Conservation (phyloP, 2,888 invertebrate genomes). For the Ctenicera cuprea region DNA sequence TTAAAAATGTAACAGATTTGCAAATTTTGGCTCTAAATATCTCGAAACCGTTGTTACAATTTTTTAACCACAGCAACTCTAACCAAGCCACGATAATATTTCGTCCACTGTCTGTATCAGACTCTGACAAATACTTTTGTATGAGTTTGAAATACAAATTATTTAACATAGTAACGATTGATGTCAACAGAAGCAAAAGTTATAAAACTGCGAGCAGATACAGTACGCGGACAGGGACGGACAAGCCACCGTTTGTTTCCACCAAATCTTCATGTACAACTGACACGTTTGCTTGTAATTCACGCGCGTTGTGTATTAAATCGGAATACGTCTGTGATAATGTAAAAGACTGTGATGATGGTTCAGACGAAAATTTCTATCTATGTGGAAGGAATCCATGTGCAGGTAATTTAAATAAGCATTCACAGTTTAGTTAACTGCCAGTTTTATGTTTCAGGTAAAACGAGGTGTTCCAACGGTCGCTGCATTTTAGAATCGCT, state of each 20-base stretch:
- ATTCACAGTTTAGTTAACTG: neutral
- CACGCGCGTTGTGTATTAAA: neutral
- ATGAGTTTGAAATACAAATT: conserved; percentile 17
- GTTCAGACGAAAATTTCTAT: conserved; percentile 16
- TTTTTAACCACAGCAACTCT: neutral
- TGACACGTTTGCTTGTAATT: neutral
- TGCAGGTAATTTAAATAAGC: neutral
- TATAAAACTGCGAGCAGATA: neutral
- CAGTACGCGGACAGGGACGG: neutral
- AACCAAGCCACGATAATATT: neutral
- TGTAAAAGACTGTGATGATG: conserved; percentile 24
- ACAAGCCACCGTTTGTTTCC: neutral
- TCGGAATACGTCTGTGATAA: conserved; percentile 6
- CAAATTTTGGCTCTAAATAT: neutral
- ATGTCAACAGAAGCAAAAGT: neutral
- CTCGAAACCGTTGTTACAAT: neutral
- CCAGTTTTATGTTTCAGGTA: neutral
- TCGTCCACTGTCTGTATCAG: neutral
- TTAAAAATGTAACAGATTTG: neutral
- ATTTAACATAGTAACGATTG: neutral
- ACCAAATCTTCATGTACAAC: neutral
- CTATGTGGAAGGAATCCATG: conserved; percentile 2
- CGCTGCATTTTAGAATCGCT: conserved; percentile 5
- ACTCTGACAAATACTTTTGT: conserved; percentile 13
- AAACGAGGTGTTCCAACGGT: conserved; percentile 4